Evolutionary conservation across 2,113 vertebrate species (phyloP).

Genomic region (Myrmecobius fasciatus): DNA sequence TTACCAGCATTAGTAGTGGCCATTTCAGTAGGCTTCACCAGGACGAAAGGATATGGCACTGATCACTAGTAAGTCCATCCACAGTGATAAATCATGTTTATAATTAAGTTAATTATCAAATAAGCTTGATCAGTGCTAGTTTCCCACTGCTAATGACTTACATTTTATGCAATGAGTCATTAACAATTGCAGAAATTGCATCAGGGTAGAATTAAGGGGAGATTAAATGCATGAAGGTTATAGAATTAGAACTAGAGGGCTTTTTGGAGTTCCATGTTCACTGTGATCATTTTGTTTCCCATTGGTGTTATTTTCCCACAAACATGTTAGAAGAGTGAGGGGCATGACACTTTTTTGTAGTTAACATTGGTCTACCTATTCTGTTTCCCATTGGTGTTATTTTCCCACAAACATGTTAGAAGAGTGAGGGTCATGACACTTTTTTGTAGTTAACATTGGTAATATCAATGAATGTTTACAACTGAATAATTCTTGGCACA

Average conservation of each 20-base stretch:
- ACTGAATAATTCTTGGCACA: neutral
- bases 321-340: neutral
- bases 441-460: neutral
- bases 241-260: neutral
- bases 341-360: neutral
- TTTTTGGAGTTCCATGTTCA: slow-evolving; percentile 5
- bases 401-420: neutral
- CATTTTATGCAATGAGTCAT: neutral
- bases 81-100: slow-evolving; percentile 62
- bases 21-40: slow-evolving; percentile 99
- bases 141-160: neutral
- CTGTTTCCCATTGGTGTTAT: neutral
- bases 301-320: neutral
- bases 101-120: slow-evolving; percentile 13
- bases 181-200: neutral
- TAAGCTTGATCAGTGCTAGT: neutral
- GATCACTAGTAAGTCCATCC: slow-evolving; percentile 95
- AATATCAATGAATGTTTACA: neutral
- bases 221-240: neutral
- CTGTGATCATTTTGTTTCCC: neutral
- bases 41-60: slow-evolving; percentile 99
- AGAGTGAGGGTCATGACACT: neutral
- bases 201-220: neutral
- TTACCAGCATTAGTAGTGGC: slow-evolving; percentile 98
- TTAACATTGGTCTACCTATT: neutral